Conservation (phyloP, 2,888 invertebrate species). For the Macaria notata region DNA sequence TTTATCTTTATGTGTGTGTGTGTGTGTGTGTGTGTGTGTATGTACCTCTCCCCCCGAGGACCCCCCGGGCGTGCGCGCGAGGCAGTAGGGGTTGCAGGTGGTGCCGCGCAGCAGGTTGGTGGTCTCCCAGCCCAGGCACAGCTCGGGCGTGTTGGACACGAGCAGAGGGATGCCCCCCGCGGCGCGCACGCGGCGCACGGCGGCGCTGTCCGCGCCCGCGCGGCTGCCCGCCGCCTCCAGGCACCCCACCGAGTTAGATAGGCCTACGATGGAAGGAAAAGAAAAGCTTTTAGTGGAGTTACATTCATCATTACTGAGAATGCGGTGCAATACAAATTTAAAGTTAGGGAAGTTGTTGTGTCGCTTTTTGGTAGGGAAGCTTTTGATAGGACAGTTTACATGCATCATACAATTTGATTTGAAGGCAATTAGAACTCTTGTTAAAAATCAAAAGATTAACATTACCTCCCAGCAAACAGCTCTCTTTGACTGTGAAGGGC, state of each 20-base stretch:
- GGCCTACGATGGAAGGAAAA: constrained; percentile 72
- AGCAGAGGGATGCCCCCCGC: constrained; percentile 92
- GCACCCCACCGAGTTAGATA: constrained; percentile 87
- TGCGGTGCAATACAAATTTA: too few species aligned
- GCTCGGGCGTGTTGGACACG: constrained; percentile 93
- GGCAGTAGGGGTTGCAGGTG: constrained; percentile 92
- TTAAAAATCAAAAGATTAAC: too few species aligned
- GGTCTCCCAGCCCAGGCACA: constrained; percentile 94
- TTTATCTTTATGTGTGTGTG: too few species aligned
- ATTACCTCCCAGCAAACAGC: constrained; percentile 88
- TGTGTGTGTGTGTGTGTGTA: neutral
- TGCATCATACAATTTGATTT: too few species aligned
- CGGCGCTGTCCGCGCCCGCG: constrained; percentile 86
- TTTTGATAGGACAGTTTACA: too few species aligned
- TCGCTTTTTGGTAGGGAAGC: too few species aligned
- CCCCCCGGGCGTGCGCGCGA: constrained; percentile 89
- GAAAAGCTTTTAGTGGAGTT: too few species aligned
- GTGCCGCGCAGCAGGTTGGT: constrained; percentile 89
- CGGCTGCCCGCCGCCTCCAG: constrained; percentile 65
- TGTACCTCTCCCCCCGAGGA: constrained; percentile 94
- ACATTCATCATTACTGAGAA: too few species aligned
- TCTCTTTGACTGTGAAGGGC: constrained; percentile 92
- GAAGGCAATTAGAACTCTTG: too few species aligned
- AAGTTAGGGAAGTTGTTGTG: too few species aligned
- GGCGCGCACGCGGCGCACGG: constrained; percentile 81